Percentiles rank a stretch among this genome's conserved stretches.
Evolutionary conservation across 2,888 invertebrate genomes (phyloP).

Genomic region (Lithodes maja): DNA sequence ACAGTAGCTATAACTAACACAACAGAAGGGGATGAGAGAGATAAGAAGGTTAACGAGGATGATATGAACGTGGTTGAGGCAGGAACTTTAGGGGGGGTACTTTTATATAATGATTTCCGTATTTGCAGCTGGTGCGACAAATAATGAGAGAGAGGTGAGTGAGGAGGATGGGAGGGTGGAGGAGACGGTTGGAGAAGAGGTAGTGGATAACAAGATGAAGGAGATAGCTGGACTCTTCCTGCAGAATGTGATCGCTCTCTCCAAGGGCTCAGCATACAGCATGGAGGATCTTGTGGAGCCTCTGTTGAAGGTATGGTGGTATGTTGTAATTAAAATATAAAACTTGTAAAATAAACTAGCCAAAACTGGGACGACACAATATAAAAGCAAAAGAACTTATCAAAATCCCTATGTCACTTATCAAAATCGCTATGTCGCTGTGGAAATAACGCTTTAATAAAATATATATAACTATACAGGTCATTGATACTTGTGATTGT

Average conservation of each 20-base stretch:
- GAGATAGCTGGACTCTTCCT: constrained; percentile 55
- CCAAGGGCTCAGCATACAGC: background rate
- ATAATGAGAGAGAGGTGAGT: no score
- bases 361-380: no score
- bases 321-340: no score
- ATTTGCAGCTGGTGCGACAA: no score
- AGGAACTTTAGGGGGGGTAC: constrained; percentile 14
- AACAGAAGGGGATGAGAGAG: background rate
- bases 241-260: constrained; percentile 8
- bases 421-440: no score
- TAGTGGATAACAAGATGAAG: background rate
- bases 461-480: no score
- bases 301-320: constrained; percentile 37
- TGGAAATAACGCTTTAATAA: no score
- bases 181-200: background rate
- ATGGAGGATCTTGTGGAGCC: constrained; percentile 2
- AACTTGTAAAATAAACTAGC: no score
- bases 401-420: background rate
- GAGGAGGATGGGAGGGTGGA: background rate
- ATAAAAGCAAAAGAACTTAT: no score
- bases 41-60: background rate
- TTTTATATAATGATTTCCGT: no score
- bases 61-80: constrained; percentile 20
- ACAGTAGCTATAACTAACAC: no score
- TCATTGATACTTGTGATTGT: no score